Evolutionary conservation across 2,113 vertebrate genomes (phyloP).

Genomic region (Poeciliopsis occidentalis): DNA sequence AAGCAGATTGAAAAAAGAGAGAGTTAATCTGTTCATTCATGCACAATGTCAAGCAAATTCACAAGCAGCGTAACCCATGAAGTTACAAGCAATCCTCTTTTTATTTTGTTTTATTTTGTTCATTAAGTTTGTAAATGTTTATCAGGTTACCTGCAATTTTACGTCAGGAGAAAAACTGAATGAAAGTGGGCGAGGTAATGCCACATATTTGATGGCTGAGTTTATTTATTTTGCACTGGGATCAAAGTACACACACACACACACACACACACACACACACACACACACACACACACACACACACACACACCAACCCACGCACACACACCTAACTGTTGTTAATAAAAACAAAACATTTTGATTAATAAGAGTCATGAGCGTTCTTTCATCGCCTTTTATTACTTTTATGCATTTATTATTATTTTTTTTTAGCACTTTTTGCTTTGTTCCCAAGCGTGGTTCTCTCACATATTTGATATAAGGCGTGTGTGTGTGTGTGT

Average conservation of each 20-base stretch:
- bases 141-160: constrained; percentile 7
- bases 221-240: constrained; percentile 19
- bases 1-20: neutral
- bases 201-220: neutral
- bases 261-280: neutral
- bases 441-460: neutral
- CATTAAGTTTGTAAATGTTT: neutral
- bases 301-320: no score
- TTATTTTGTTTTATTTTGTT: neutral
- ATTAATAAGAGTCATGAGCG: neutral
- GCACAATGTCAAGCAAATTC: neutral
- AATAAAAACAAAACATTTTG: neutral
- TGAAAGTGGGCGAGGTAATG: neutral
- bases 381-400: neutral
- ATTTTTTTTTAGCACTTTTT: neutral
- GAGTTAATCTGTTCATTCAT: neutral
- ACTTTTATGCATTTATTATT: no score
- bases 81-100: neutral
- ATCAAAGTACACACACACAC: constrained; percentile 24
- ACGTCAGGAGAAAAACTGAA: neutral
- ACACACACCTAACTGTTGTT: neutral
- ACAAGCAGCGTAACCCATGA: neutral
- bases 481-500: no score
- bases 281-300: no score
- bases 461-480: no score